Percentiles rank a stretch among this genome's conserved stretches.
Evolutionary conservation across 2,888 invertebrate genomes (phyloP).

Genomic region (Aspidapion aeneum): DNA sequence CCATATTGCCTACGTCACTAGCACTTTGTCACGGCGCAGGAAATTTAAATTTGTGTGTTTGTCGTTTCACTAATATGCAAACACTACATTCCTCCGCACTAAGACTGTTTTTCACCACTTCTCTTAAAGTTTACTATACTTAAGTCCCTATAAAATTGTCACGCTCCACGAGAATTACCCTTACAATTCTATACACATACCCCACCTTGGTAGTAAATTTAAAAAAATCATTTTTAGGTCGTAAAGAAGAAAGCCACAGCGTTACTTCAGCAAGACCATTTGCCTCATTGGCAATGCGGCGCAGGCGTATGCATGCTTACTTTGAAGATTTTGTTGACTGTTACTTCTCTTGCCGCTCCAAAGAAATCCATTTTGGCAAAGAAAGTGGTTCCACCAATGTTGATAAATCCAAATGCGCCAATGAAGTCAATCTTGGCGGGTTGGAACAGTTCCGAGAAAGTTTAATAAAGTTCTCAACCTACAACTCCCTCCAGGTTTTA

Average conservation of each 20-base stretch:
- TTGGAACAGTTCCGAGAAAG: constrained; percentile 79
- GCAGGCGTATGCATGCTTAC: constrained; percentile 76
- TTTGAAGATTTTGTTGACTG: constrained; percentile 88
- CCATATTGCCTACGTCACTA: too few species aligned
- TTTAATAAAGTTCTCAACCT: constrained; percentile 80
- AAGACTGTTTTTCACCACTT: too few species aligned
- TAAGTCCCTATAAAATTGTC: too few species aligned
- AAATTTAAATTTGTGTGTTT: too few species aligned
- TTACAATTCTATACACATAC: too few species aligned
- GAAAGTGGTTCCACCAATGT: constrained; percentile 38
- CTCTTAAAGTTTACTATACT: too few species aligned
- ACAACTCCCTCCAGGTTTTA: constrained; percentile 71
- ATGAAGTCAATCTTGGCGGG: constrained; percentile 52
- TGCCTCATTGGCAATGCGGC: constrained; percentile 57
- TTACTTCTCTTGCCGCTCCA: constrained; percentile 75
- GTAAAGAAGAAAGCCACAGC: constrained; percentile 34
- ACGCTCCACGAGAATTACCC: too few species aligned
- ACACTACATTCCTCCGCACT: too few species aligned
- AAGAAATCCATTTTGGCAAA: constrained; percentile 64
- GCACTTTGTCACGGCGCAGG: too few species aligned
- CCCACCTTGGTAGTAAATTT: too few species aligned
- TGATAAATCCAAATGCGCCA: constrained; percentile 37
- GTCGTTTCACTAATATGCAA: too few species aligned
- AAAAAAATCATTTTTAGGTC: constrained; percentile 18
- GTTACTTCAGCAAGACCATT: constrained; percentile 30